Percentiles rank a stretch among this genome's conserved stretches.
These are phyloP conservation scores for Leptinotarsa peninsularis DNA, from an alignment of 2,888 invertebrate species.

Conservation along the genomic window DNA sequence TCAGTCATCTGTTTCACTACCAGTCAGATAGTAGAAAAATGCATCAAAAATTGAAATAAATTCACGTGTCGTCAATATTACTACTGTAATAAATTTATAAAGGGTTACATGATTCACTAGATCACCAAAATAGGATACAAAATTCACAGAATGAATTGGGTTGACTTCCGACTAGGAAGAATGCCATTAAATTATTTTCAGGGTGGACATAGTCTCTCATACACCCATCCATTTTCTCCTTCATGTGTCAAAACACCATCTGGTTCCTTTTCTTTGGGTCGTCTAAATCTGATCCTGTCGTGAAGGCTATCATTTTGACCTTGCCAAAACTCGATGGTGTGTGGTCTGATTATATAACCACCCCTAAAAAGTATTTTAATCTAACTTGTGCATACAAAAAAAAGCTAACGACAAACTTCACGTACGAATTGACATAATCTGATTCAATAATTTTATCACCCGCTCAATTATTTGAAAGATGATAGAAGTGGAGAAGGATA, in stretches of 20 bases:
- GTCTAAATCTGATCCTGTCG: constrained; percentile 90
- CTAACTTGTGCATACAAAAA: neutral
- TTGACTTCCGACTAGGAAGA: neutral
- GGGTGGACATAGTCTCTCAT: constrained; percentile 76
- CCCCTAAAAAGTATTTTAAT: constrained; percentile 72
- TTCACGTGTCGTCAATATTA: neutral
- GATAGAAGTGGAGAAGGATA: too few relatives aligned
- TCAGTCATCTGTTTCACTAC: too few relatives aligned
- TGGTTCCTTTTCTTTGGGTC: constrained; percentile 69
- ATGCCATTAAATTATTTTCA: too few relatives aligned
- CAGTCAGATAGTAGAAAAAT: too few relatives aligned
- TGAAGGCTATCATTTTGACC: constrained; percentile 95
- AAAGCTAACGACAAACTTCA: neutral
- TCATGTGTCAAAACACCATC: constrained; percentile 76
- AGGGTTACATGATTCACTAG: too few relatives aligned
- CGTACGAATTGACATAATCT: neutral
- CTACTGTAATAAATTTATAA: neutral
- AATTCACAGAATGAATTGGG: neutral
- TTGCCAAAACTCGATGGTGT: constrained; percentile 95
- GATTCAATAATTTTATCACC: neutral
- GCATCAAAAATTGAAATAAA: neutral
- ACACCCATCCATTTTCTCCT: constrained; percentile 91
- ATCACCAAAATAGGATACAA: neutral
- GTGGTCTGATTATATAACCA: constrained; percentile 87
- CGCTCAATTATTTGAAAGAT: too few relatives aligned